A percentile compares a stretch with the other conserved stretches of the same genome.
Evolutionary conservation across 2,113 vertebrate species (phyloP).

Genomic region (Phyllostomus hastatus): DNA sequence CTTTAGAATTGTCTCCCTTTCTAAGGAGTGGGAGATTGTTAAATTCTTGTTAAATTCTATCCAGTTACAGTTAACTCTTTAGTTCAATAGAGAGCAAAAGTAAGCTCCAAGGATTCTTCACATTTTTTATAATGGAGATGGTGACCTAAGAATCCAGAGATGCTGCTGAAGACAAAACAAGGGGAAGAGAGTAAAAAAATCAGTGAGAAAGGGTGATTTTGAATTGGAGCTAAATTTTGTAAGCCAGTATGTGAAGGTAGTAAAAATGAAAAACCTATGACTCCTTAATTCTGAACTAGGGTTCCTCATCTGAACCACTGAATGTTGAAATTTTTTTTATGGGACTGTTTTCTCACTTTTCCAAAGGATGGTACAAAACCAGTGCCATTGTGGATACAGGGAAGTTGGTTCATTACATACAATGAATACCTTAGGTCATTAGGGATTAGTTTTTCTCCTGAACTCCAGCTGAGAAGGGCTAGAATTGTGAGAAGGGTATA

Average conservation of each 20-base stretch:
- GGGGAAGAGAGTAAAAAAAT: background rate
- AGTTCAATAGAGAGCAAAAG: background rate
- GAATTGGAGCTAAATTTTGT: background rate
- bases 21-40: background rate
- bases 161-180: background rate
- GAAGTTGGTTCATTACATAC: background rate
- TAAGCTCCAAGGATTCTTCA: background rate
- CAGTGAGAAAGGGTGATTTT: background rate
- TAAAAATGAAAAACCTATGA: background rate
- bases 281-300: background rate
- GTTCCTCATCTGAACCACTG: slow-evolving; percentile 1
- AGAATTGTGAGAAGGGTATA: background rate
- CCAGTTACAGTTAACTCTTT: background rate
- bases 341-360: background rate
- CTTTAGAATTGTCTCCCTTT: background rate
- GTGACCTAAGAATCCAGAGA: background rate
- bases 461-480: background rate
- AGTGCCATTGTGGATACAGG: background rate
- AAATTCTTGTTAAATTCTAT: background rate
- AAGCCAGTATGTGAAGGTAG: background rate
- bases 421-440: background rate
- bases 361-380: background rate
- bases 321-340: slow-evolving; percentile 28
- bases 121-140: slow-evolving; percentile 25
- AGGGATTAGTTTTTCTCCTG: background rate